Conservation (phyloP, 1,140 invertebrate species). For the Parapsyche elsis region DNA sequence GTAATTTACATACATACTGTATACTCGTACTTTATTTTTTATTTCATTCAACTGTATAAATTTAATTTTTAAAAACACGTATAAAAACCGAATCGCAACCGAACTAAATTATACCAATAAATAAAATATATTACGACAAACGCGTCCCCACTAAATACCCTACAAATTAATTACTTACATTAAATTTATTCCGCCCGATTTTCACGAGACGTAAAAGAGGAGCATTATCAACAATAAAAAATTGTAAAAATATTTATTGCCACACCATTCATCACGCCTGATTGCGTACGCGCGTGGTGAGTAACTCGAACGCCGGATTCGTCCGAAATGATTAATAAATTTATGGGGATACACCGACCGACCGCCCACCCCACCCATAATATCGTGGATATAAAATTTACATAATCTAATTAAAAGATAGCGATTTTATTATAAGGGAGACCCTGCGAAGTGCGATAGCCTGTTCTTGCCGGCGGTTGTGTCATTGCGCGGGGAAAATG, state of each 20-base stretch:
- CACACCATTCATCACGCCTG: constrained; percentile 34
- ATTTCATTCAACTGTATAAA: no score
- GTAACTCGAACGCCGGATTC: constrained; percentile 40
- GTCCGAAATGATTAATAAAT: constrained; percentile 54
- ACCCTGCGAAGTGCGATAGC: constrained; percentile 40
- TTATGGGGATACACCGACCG: constrained; percentile 50
- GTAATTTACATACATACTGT: no score
- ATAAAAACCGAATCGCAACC: background rate
- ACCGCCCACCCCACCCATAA: constrained; percentile 40
- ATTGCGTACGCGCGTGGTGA: constrained; percentile 39
- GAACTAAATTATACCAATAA: background rate
- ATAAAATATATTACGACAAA: no score
- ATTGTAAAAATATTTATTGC: constrained; percentile 30
- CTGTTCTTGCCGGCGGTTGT: constrained; percentile 35
- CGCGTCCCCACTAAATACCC: background rate
- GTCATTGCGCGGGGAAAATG: constrained; percentile 25
- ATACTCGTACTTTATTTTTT: no score
- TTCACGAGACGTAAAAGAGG: constrained; percentile 1
- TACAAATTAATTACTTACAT: constrained; percentile 22
- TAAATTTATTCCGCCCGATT: constrained; percentile 35
- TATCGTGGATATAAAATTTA: constrained; percentile 56
- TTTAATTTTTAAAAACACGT: background rate
- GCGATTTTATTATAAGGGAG: constrained; percentile 56
- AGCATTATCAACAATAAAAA: background rate
- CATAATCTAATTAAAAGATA: constrained; percentile 57